phyloP scores from a whole-genome alignment of 2,888 invertebrate genomes.

The Eremobia ochroleuca region DNA sequence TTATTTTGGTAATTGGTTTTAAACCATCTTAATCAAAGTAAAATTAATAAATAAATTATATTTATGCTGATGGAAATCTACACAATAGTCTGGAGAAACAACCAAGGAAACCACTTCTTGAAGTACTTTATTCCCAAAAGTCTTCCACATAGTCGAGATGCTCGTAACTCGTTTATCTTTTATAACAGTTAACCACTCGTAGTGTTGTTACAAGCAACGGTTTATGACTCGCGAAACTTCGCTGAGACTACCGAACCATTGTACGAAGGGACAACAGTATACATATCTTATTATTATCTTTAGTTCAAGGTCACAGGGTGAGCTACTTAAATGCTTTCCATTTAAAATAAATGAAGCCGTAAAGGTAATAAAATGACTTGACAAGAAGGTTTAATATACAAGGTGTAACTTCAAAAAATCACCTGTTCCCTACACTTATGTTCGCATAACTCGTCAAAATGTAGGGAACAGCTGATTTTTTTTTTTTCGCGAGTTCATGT shows the following conservation, averaged over 20 bases:
- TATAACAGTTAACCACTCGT: slow-evolving; percentile 49
- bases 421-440: too few relatives aligned
- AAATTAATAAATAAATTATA: too few relatives aligned
- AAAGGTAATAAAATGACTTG: not conserved
- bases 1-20: too few relatives aligned
- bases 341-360: not conserved
- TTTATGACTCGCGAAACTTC: slow-evolving; percentile 54
- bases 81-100: not conserved
- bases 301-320: not conserved
- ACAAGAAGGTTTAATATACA: not conserved
- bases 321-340: not conserved
- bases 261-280: slow-evolving; percentile 14
- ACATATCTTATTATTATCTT: too few relatives aligned
- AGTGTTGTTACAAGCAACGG: slow-evolving; percentile 36
- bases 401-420: too few relatives aligned
- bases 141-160: not conserved
- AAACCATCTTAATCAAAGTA: too few relatives aligned
- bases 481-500: too few relatives aligned
- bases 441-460: too few relatives aligned
- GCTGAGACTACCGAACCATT: not conserved
- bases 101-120: slow-evolving; percentile 17
- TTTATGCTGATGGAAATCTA: not conserved
- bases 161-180: slow-evolving; percentile 52
- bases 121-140: slow-evolving; percentile 39
- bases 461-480: too few relatives aligned